phyloP scores from a whole-genome alignment of 2,888 invertebrate genomes.

The Acronicta aceris region DNA sequence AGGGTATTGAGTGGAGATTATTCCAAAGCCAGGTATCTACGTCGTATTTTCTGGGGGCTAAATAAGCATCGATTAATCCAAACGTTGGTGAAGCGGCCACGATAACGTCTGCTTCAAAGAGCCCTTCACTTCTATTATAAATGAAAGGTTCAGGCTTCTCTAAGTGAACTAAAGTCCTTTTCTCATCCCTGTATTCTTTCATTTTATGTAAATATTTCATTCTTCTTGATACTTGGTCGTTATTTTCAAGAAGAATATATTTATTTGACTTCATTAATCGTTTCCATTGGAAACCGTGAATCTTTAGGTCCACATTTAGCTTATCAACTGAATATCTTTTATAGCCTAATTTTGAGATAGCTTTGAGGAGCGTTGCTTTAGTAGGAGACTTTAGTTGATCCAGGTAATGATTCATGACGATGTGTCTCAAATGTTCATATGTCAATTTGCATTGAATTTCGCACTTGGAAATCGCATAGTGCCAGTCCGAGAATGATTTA shows the following conservation, averaged over 20 bases:
- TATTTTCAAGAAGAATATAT: slow-evolving; percentile 52
- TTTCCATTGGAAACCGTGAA: slow-evolving; percentile 52
- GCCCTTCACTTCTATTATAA: too few species aligned
- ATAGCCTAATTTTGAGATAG: background rate
- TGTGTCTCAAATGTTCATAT: slow-evolving; percentile 12
- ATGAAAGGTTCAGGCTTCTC: slow-evolving; percentile 5
- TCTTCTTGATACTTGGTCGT: slow-evolving; percentile 36
- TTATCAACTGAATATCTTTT: background rate
- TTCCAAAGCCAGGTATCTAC: slow-evolving; percentile 11
- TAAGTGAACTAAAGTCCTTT: slow-evolving; percentile 30
- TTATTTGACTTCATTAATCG: slow-evolving; percentile 42
- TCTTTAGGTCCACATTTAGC: slow-evolving; percentile 17
- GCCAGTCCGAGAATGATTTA: slow-evolving; percentile 24
- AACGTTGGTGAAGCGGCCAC: slow-evolving; percentile 18
- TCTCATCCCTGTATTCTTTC: slow-evolving; percentile 36
- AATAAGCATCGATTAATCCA: slow-evolving; percentile 23
- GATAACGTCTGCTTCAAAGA: background rate
- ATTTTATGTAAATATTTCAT: slow-evolving; percentile 53
- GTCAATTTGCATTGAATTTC: background rate
- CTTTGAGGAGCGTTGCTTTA: slow-evolving; percentile 2
- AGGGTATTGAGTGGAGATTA: slow-evolving; percentile 18
- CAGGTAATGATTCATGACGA: slow-evolving; percentile 24
- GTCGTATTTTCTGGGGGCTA: slow-evolving; percentile 1
- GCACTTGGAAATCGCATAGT: background rate
- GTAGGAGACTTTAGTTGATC: slow-evolving; percentile 22